Conservation (phyloP, 2,888 invertebrate genomes). For the Congeria kusceri region DNA sequence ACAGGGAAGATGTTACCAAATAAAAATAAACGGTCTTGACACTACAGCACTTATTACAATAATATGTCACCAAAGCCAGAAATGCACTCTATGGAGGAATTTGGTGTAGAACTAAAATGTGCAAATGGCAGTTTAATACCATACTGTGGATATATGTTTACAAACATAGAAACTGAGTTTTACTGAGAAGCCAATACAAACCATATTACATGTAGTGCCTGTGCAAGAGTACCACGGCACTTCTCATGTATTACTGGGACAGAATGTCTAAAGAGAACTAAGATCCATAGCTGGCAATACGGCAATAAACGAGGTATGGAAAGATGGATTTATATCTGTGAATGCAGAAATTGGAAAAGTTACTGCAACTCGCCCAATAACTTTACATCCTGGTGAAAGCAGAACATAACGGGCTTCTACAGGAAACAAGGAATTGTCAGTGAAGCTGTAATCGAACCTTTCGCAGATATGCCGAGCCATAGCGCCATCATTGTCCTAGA, state of each 20-base stretch:
- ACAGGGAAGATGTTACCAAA: background rate
- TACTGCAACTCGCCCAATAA: constrained; percentile 3
- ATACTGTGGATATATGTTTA: constrained; percentile 14
- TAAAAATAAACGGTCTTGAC: background rate
- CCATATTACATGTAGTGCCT: constrained; percentile 14
- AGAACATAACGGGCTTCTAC: background rate
- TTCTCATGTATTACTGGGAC: constrained; percentile 10
- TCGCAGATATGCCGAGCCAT: background rate
- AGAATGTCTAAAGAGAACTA: constrained; percentile 7
- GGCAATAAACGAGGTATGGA: constrained; percentile 6
- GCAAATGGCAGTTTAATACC: constrained; percentile 20
- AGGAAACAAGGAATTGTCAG: background rate
- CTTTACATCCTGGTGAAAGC: background rate
- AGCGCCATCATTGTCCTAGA: background rate
- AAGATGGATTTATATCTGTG: constrained; percentile 7
- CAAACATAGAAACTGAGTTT: background rate
- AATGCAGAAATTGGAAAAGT: constrained; percentile 14
- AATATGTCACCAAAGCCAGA: background rate
- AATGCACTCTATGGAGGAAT: background rate
- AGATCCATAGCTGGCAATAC: background rate
- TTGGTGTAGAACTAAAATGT: background rate
- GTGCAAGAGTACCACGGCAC: background rate
- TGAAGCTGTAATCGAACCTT: background rate
- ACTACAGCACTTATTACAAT: constrained; percentile 8
- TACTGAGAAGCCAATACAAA: background rate